Conservation (phyloP, 2,888 invertebrate species). For the Poecilobothrus nobilitatus region DNA sequence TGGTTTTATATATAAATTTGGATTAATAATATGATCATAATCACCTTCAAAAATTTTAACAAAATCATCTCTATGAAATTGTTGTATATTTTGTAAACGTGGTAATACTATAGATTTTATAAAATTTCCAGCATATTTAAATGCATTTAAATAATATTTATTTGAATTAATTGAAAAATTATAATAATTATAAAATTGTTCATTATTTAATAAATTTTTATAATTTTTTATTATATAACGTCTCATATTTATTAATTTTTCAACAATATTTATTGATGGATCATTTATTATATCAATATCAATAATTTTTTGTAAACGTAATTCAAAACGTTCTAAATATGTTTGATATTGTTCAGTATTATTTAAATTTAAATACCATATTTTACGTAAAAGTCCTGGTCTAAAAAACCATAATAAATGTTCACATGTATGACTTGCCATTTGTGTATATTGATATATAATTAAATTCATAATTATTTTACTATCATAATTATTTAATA, state of each 20-base stretch:
- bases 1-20: not conserved
- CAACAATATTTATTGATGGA: not conserved
- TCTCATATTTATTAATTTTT: not conserved
- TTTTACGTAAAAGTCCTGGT: not conserved
- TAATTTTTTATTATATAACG: slow-evolving; percentile 7
- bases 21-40: not conserved
- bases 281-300: not conserved
- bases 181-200: not conserved
- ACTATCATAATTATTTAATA: slow-evolving; percentile 1
- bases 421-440: not conserved
- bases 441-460: not conserved
- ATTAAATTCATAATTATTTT: slow-evolving; percentile 7
- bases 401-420: slow-evolving; percentile 5
- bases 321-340: not conserved
- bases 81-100: not conserved
- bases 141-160: not conserved
- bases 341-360: not conserved
- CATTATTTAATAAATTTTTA: not conserved
- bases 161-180: not conserved
- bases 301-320: slow-evolving; percentile 2
- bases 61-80: not conserved
- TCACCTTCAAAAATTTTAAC: slow-evolving; percentile 2
- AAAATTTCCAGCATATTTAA: slow-evolving; percentile 3
- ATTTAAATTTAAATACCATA: not conserved
- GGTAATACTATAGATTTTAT: not conserved